Base-by-base conservation (phyloP, 2,113 vertebrate genomes). In the Aspiorhynchus laticeps region DNA sequence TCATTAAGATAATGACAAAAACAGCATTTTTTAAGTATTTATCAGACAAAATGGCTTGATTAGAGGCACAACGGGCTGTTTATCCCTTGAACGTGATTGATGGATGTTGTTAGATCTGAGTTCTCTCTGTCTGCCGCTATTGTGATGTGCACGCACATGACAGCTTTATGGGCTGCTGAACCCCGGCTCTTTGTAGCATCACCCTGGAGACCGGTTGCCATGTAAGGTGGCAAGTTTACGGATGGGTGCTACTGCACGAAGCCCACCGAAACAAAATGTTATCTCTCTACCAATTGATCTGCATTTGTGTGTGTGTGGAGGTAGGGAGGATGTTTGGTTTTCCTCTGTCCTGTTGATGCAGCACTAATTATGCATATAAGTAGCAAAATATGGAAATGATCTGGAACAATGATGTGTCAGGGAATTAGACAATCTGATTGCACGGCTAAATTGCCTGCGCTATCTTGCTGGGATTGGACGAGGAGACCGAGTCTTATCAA, bases 101-200 rank as follows among this genome's bases (percentile, higher is more conserved):
- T 87, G 78, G 48, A 87, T 83, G 71, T 71, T 85, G 51, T 41
- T 82, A 61, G 41, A 61, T 59, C 19, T 61, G 69, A 85, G 82
- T 51, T 73, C 74, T 88, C 86, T 87, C 90, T 86, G 74, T 85
- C 85, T 88, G 77, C 80, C 46, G 83, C 88, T 71, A 67, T 67
- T 88, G 88, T 89, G 87, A 91, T 91, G 89, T 87, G 89, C 88
- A 87, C 88, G 89, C 89, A 91, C 90, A 90, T 80, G 91, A 93
- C 91, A 91, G 91, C 91, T 93, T 95, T 90, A 94, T 90, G 80
- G 89, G 82, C 88, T 86, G 86, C 88, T 88, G 88, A 85, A 91
- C 89, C 80, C 88, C 38, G n/a, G 83, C 82, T 91, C 91, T 90
- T 94, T 92, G 91, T 91, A 46, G 83, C 85, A 91, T 91, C 88